Percentiles rank a stretch among this genome's conserved stretches.
phyloP scores from a whole-genome alignment of 2,113 vertebrate species.

The Tautogolabrus adspersus region DNA sequence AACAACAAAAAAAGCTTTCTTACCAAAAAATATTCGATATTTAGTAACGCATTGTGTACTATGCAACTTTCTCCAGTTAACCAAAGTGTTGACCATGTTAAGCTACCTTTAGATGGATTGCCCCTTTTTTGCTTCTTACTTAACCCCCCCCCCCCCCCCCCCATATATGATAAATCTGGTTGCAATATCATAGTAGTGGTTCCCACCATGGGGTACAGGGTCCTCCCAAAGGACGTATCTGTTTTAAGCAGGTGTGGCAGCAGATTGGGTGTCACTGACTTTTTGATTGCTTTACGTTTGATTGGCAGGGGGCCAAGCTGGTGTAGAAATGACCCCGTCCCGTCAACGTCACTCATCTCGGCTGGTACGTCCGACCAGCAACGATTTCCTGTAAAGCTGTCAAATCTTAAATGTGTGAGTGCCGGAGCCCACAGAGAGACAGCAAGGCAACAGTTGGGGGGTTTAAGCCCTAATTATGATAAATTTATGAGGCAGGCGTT shows the following conservation, averaged over 20 bases:
- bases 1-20: too few species aligned
- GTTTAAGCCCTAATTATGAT: slow-evolving; percentile 73
- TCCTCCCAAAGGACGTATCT: neutral
- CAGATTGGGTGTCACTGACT: slow-evolving; percentile 25
- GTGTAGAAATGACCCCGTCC: slow-evolving; percentile 35
- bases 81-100: too few species aligned
- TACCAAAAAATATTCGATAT: too few species aligned
- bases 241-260: slow-evolving; percentile 8
- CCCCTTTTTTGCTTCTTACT: too few species aligned
- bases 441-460: slow-evolving; percentile 18
- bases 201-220: neutral
- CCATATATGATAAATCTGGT: too few species aligned
- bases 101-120: too few species aligned
- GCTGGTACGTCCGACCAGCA: slow-evolving; percentile 35
- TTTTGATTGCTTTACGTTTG: slow-evolving; percentile 40
- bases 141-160: too few species aligned
- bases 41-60: too few species aligned
- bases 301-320: slow-evolving; percentile 38
- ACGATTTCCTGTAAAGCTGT: slow-evolving; percentile 76
- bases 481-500: slow-evolving; percentile 53
- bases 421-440: slow-evolving; percentile 40
- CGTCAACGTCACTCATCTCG: slow-evolving; percentile 61
- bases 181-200: too few species aligned
- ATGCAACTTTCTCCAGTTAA: neutral
- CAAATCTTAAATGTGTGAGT: slow-evolving; percentile 46